Evolutionary conservation across 1,140 invertebrate genomes (phyloP).

Genomic region (Orchesella cincta): DNA sequence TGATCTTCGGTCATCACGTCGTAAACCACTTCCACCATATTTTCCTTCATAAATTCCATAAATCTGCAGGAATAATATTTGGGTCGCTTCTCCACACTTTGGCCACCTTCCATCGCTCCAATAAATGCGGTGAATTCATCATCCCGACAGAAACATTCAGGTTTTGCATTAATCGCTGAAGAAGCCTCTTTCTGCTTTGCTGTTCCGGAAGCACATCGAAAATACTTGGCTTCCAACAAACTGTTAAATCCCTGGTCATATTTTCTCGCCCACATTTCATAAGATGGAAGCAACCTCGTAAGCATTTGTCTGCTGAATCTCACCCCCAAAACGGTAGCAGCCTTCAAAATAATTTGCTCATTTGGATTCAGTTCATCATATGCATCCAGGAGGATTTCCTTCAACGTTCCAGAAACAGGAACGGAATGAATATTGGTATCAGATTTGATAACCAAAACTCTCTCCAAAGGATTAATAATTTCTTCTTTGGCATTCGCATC

Average conservation of each 20-base stretch:
- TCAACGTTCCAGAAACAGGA: constrained; percentile 37
- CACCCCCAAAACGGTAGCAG: constrained; percentile 63
- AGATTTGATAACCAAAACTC: constrained; percentile 40
- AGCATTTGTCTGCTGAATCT: constrained; percentile 63
- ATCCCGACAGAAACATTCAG: neutral
- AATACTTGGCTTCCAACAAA: constrained; percentile 39
- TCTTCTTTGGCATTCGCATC: neutral
- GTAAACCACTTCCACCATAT: constrained; percentile 45
- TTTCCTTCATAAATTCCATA: constrained; percentile 47
- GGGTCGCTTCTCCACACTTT: neutral
- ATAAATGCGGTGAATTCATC: neutral
- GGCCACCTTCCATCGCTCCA: neutral
- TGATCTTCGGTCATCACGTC: constrained; percentile 47
- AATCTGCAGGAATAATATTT: constrained; percentile 42
- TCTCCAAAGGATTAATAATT: constrained; percentile 25
- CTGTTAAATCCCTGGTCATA: constrained; percentile 33
- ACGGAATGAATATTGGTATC: constrained; percentile 35
- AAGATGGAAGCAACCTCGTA: constrained; percentile 57
- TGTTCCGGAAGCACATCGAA: constrained; percentile 41
- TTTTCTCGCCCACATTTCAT: constrained; percentile 34
- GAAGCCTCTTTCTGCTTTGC: constrained; percentile 1
- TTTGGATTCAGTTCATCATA: constrained; percentile 62
- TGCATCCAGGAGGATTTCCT: constrained; percentile 59
- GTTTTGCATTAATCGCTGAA: neutral
- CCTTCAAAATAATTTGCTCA: constrained; percentile 66